Percentiles rank a stretch among this genome's conserved stretches.
Evolutionary conservation across 92 coral and sea anemone species (phyloP).

Genomic region (Paramuricea clavata): DNA sequence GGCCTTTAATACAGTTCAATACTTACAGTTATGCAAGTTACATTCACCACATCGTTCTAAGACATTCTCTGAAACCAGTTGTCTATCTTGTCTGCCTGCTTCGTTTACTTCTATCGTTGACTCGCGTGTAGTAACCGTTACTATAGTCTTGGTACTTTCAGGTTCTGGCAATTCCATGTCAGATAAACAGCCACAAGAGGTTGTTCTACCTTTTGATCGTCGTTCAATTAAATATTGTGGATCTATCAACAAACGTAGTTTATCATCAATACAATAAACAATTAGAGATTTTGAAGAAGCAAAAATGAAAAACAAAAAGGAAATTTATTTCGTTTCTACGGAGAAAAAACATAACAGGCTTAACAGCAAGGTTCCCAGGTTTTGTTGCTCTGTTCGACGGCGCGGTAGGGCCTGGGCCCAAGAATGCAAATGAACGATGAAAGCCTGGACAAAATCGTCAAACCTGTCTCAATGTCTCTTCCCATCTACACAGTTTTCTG

Average conservation of each 20-base stretch:
- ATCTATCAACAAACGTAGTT: neutral
- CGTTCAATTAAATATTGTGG: constrained; percentile 34
- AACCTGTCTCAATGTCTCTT: too few species aligned
- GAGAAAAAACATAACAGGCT: too few species aligned
- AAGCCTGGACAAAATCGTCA: too few species aligned
- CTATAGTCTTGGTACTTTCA: neutral
- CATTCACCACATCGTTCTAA: constrained; percentile 25
- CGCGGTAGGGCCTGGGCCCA: too few species aligned
- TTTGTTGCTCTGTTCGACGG: too few species aligned
- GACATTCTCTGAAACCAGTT: neutral
- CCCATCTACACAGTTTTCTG: too few species aligned
- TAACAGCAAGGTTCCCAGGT: too few species aligned
- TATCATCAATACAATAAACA: too few species aligned
- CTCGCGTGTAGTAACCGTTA: neutral
- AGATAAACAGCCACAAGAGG: neutral
- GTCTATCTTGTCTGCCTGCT: neutral
- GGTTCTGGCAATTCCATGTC: neutral
- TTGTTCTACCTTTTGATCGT: neutral
- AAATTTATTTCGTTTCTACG: too few species aligned
- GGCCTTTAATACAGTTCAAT: neutral
- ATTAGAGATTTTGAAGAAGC: too few species aligned
- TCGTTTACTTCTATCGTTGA: neutral
- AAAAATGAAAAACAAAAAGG: too few species aligned
- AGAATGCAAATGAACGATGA: too few species aligned
- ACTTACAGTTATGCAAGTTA: constrained; percentile 31